phyloP scores from a whole-genome alignment of 2,797 vertebrate genomes.

The Oreochromis mossambicus region DNA sequence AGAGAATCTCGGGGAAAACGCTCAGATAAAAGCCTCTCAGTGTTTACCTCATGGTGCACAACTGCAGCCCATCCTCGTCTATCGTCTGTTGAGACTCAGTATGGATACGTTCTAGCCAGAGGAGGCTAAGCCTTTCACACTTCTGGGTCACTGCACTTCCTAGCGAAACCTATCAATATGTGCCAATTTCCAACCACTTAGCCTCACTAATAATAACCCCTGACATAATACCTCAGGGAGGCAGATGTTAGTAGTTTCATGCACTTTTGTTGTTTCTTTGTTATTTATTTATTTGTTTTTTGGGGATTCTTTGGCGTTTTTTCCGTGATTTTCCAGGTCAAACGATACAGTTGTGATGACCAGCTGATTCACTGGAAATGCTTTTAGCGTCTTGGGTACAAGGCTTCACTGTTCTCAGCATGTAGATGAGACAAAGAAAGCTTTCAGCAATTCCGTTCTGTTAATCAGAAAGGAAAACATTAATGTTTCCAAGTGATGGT shows the following conservation, averaged over 20 bases:
- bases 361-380: conserved; percentile 57
- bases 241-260: background rate
- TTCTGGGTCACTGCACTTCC: conserved; percentile 34
- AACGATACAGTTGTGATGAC: conserved; percentile 37
- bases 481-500: background rate
- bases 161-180: conserved; percentile 6
- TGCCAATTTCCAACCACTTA: background rate
- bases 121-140: conserved; percentile 13
- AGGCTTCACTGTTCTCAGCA: conserved; percentile 37
- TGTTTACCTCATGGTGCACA: conserved; percentile 49
- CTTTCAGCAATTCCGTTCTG: conserved; percentile 24
- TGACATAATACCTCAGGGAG: background rate
- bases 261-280: background rate
- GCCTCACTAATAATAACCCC: background rate
- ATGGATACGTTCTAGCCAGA: background rate
- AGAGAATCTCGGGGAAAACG: conserved; percentile 49
- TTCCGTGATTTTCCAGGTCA: background rate
- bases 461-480: background rate
- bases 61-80: conserved; percentile 21
- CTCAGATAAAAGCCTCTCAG: conserved; percentile 69
- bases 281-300: background rate
- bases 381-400: conserved; percentile 18
- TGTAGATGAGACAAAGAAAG: conserved; percentile 43
- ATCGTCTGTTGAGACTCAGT: background rate
- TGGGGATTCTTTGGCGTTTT: background rate